Conservation (phyloP, 2,888 invertebrate genomes). For the Timema podura region DNA sequence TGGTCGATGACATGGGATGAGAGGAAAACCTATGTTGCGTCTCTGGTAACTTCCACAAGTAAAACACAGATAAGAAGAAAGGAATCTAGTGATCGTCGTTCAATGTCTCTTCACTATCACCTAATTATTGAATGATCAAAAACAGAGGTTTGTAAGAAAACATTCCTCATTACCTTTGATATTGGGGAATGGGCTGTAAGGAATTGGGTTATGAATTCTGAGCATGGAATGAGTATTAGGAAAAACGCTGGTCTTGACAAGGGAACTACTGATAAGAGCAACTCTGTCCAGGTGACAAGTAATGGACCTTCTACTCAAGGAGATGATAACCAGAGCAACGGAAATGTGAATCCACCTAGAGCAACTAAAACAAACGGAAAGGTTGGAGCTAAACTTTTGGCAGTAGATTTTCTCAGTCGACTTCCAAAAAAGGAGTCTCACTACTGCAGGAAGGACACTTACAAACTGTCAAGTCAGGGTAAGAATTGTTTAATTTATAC, state of each 20-base stretch:
- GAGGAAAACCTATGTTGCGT: too few species aligned
- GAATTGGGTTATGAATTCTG: too few species aligned
- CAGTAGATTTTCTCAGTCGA: background rate
- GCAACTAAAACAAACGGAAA: background rate
- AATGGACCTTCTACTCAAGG: background rate
- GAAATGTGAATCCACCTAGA: background rate
- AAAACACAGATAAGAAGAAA: background rate
- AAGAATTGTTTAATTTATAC: too few species aligned
- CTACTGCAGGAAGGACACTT: conserved; percentile 1
- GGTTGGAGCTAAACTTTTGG: background rate
- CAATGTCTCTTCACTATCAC: background rate
- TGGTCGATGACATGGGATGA: too few species aligned
- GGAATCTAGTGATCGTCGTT: background rate
- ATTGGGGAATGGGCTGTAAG: background rate
- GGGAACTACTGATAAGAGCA: background rate
- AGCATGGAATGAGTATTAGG: too few species aligned
- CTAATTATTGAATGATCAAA: background rate
- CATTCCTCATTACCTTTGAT: conserved; percentile 1
- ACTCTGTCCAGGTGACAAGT: background rate
- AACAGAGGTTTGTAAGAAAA: conserved; percentile 4
- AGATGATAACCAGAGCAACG: background rate
- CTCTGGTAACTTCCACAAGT: background rate
- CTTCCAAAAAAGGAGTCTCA: background rate
- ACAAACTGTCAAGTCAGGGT: too few species aligned
- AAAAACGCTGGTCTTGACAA: background rate